Base-by-base conservation (phyloP, 1,140 invertebrate species). In the Drosophila bocqueti region DNA sequence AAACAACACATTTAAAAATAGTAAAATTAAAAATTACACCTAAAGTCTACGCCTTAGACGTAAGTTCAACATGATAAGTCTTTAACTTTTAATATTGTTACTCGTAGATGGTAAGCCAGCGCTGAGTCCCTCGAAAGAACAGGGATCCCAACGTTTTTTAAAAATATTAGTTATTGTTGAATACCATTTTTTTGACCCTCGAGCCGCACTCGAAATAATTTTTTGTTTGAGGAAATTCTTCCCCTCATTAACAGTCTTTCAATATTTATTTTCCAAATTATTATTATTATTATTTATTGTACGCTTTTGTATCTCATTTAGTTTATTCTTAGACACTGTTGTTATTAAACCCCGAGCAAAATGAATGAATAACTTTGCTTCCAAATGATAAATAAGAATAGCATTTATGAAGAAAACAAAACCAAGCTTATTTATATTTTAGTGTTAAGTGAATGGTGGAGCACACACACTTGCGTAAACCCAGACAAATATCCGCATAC, bases 11-110 rank as follows among this genome's bases (percentile, higher is more conserved):
- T 62, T 86, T 79, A 47, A 66, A 38, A 55, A 77, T 84, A 80
- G 81, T 50, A 67, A 73, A 81, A 71, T 77, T 76, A 80, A 79
- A 16, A 46, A 82, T 46, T 93, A 66, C 43, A 45, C 24, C 18
- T 40, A 71, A 65, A 55, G 15, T 67, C 42, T 45, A 72, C 38
- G 63, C 26, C 43, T 58, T 55, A 64, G 73, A 42, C 40, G n/a
- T 71, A 71, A 71, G 67, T 36, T 69, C 62, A 67, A 66, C 13
- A 36, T 52, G n/a, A 31, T 76, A 76, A 65, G 54, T 29, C 40
- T 34, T 52, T 42, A 66, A n/a, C 47, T 76, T 76, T 59, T 66
- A 52, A 76, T 66, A 66, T 76, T 76, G 73, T 66, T 76, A 73
- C n/a, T 52, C 67, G 16, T 73, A 73, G 54, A 73, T 72, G 4